These are phyloP conservation scores for Atethmia centrago DNA, from an alignment of 2,888 invertebrate species.

Conservation along the genomic window DNA sequence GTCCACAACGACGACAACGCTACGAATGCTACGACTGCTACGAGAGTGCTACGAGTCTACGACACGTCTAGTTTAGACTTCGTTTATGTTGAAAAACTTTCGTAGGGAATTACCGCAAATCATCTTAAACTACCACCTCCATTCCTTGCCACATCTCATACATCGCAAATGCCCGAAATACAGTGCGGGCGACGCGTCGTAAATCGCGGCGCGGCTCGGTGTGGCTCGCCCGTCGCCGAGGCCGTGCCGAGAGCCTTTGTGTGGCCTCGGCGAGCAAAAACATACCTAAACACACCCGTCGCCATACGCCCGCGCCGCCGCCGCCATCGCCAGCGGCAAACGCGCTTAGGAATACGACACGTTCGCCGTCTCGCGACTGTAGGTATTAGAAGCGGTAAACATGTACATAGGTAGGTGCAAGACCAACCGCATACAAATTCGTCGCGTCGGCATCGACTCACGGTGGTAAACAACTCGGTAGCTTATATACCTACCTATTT, in stretches of 20 bases:
- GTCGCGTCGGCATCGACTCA: slow-evolving; percentile 5
- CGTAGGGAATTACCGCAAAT: slow-evolving; percentile 1
- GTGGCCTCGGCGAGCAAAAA: slow-evolving; percentile 82
- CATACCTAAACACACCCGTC: slow-evolving; percentile 66
- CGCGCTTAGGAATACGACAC: slow-evolving; percentile 54
- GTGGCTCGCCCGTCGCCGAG: slow-evolving; percentile 63
- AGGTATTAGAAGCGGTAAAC: slow-evolving; percentile 54
- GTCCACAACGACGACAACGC: background rate
- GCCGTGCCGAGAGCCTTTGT: slow-evolving; percentile 83
- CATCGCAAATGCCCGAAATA: slow-evolving; percentile 89
- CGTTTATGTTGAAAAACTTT: background rate
- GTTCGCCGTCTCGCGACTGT: slow-evolving; percentile 45
- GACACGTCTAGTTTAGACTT: background rate
- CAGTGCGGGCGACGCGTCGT: slow-evolving; percentile 90
- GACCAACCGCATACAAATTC: slow-evolving; percentile 41
- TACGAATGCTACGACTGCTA: slow-evolving; percentile 41
- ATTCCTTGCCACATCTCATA: slow-evolving; percentile 58
- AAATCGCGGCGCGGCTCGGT: slow-evolving; percentile 90
- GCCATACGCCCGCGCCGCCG: no score
- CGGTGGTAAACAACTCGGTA: slow-evolving; percentile 19
- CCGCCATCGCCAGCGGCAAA: slow-evolving; percentile 39
- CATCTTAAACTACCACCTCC: slow-evolving; percentile 75
- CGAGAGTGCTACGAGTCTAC: slow-evolving; percentile 27
- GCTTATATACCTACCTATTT: background rate
- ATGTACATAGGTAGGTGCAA: slow-evolving; percentile 41